Evolutionary conservation across 2,113 vertebrate genomes (phyloP), one percentile per base, ranked within the genome.

Genomic region (Bothrops jararaca): DNA sequence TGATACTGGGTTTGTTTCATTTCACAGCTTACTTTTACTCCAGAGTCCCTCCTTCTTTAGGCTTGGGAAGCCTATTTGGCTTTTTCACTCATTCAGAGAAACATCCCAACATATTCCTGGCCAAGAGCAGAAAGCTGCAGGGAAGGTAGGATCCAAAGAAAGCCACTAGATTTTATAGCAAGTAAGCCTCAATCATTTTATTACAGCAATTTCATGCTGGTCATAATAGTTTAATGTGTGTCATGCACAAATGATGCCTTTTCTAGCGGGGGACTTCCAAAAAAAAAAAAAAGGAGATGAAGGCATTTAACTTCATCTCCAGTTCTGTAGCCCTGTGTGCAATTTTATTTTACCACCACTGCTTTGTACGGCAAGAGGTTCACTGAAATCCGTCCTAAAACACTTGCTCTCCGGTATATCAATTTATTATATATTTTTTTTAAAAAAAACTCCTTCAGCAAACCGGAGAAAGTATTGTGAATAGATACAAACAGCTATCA

Each of bases 131-230:
- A 98, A 99, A 96, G 98, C 97, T 92, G 98, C 96, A 97, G 97
- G 98, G 97, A 98, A 98, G 91, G 97, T 98, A 39, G n/a, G 34
- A 96, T 98, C 98, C 95, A 98, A 98, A 98, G 98, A 98, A 97
- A 98, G 98, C 92, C 98, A 98, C 95, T 98, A 98, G 98, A 98
- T 98, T 97, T 98, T 98, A 96, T 95, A 99, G 97, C 98, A 98
- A 98, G 98, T 98, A 97, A 97, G 95, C 92, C 92, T 92, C 94
- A 95, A 94, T 94, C 95, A 96, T 80, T 97, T 96, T 92, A 86
- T 97, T 97, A 95, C 96, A 97, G 95, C 96, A 96, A 96, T 86
- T 91, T 96, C 94, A 94, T 56, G 8, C 58, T 86, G 57, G 26
- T 53, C 26, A 52, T 53, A 57, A 53, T 96, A 96, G 93, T 93